These are phyloP conservation scores for Engraulis encrasicolus DNA, from an alignment of 2,113 vertebrate species.

Conservation along the genomic window DNA sequence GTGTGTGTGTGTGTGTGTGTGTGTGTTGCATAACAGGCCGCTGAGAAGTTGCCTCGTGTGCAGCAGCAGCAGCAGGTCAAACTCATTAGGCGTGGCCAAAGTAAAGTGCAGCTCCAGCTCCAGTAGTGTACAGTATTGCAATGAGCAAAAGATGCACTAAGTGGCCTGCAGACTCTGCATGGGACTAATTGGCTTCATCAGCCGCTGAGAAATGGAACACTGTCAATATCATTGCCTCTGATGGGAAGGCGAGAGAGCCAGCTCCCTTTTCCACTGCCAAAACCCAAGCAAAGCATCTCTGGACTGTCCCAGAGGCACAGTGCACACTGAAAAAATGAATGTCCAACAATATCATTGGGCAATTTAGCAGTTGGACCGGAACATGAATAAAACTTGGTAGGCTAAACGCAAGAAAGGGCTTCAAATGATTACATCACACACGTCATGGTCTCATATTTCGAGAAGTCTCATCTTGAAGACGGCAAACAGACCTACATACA, in stretches of 20 bases:
- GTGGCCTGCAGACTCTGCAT: neutral
- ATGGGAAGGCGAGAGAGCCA: neutral
- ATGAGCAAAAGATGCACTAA: neutral
- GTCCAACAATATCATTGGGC: neutral
- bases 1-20: too few relatives aligned
- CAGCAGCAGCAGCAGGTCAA: neutral
- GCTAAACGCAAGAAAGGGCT: neutral
- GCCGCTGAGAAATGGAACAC: neutral
- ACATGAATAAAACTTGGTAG: too few relatives aligned
- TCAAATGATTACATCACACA: neutral
- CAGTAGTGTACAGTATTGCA: too few relatives aligned
- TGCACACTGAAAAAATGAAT: neutral
- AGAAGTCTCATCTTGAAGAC: too few relatives aligned
- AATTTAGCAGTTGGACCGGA: neutral
- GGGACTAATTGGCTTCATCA: neutral
- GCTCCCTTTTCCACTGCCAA: neutral
- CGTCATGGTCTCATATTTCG: neutral
- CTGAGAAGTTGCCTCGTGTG: neutral
- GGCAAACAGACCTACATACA: too few relatives aligned
- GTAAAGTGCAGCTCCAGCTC: neutral
- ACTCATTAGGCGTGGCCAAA: neutral
- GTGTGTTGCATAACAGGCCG: neutral
- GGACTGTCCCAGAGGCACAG: neutral
- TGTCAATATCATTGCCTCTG: constrained; percentile 1
- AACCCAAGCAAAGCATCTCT: neutral